Conservation (phyloP, 1,140 invertebrate species). For the Teleopsis dalmanni region DNA sequence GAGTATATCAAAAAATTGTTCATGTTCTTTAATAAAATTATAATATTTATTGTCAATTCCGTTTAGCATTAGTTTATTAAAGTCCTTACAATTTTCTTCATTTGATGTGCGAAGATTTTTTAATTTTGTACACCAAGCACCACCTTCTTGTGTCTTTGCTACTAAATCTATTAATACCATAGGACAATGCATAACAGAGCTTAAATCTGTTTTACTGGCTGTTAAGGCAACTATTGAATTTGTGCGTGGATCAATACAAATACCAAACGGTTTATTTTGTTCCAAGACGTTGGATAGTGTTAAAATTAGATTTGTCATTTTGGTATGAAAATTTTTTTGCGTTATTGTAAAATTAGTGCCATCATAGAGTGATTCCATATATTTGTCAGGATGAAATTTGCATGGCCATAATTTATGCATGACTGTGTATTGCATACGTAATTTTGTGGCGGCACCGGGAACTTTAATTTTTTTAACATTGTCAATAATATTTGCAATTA, state of each 20-base stretch:
- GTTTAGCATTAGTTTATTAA: slow-evolving; percentile 12
- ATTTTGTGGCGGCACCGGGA: slow-evolving; percentile 52
- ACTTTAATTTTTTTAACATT: slow-evolving; percentile 53
- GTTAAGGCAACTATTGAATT: slow-evolving; percentile 59
- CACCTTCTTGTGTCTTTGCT: slow-evolving; percentile 71
- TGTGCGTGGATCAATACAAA: slow-evolving; percentile 61
- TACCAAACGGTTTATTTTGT: slow-evolving; percentile 46
- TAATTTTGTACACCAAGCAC: slow-evolving; percentile 53
- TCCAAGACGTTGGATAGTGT: slow-evolving; percentile 23
- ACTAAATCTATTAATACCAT: slow-evolving; percentile 84
- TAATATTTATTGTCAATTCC: slow-evolving; percentile 24
- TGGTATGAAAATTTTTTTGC: slow-evolving; percentile 54
- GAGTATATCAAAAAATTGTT: slow-evolving; percentile 16
- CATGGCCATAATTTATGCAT: slow-evolving; percentile 67
- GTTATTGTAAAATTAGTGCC: slow-evolving; percentile 55
- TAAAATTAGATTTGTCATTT: slow-evolving; percentile 50
- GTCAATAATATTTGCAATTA: slow-evolving; percentile 30
- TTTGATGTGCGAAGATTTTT: neutral
- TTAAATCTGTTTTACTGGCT: slow-evolving; percentile 50
- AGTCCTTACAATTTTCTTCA: neutral
- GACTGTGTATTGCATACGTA: slow-evolving; percentile 59
- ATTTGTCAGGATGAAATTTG: slow-evolving; percentile 74
- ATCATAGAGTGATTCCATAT: slow-evolving; percentile 56
- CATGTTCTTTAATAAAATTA: slow-evolving; percentile 19
- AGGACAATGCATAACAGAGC: slow-evolving; percentile 75